Percentiles rank a stretch among this genome's conserved stretches.
Conservation (phyloP, 2,797 vertebrate species). For the Zalophus californianus region DNA sequence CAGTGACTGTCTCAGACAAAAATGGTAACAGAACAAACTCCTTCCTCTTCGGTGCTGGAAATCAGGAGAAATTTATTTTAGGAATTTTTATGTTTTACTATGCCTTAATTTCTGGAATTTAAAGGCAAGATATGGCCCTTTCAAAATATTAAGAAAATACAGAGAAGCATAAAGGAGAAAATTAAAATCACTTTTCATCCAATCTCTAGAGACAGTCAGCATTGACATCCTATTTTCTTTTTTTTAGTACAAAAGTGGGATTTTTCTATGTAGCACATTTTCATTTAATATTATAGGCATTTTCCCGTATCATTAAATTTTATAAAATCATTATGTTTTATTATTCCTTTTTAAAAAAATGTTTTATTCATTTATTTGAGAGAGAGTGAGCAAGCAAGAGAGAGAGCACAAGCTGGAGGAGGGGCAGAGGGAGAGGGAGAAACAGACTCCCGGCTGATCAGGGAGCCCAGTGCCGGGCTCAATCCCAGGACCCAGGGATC, state of each 20-base stretch:
- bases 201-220: background rate
- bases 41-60: background rate
- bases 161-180: constrained; percentile 25
- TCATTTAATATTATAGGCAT: background rate
- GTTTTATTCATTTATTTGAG: too few species aligned
- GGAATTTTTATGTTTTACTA: background rate
- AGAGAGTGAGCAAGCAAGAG: too few species aligned
- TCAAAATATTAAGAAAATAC: constrained; percentile 34
- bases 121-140: background rate
- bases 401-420: too few species aligned
- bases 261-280: background rate
- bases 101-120: constrained; percentile 22
- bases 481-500: too few species aligned
- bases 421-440: too few species aligned
- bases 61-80: background rate
- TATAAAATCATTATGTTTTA: background rate
- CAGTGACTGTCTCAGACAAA: background rate
- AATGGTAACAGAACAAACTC: background rate
- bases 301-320: background rate
- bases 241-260: background rate
- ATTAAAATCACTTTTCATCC: background rate
- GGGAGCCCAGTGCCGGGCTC: too few species aligned
- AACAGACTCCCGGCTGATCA: too few species aligned
- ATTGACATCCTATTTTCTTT: constrained; percentile 9
- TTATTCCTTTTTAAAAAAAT: background rate